phyloP scores from a whole-genome alignment of 2,888 invertebrate species.

The Platycnemis pennipes region DNA sequence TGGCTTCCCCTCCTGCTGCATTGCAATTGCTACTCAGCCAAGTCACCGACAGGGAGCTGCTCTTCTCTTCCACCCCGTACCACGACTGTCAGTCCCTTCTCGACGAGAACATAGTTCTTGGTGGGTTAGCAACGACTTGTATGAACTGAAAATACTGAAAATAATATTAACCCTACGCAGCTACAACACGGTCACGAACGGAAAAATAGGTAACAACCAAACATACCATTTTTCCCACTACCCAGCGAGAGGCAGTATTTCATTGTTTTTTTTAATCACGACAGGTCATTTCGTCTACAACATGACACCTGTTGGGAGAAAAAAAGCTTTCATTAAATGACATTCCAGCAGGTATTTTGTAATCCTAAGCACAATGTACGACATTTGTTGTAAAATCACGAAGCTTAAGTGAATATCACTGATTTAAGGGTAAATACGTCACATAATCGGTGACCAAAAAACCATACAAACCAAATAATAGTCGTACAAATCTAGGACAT shows the following conservation, averaged over 20 bases:
- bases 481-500: neutral
- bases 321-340: neutral
- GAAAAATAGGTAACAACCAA: neutral
- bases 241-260: neutral
- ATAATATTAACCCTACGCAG: neutral
- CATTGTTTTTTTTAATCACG: slow-evolving; percentile 20
- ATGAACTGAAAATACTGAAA: neutral
- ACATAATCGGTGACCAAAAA: neutral
- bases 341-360: neutral
- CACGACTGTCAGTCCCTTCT: slow-evolving; percentile 44
- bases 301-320: neutral
- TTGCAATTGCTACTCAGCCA: slow-evolving; percentile 70
- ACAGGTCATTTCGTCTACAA: neutral
- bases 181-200: neutral
- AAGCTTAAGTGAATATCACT: no score
- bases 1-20: slow-evolving; percentile 78
- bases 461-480: no score
- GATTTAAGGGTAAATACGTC: neutral
- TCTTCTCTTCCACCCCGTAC: neutral
- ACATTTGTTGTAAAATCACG: no score
- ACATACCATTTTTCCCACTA: neutral
- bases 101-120: slow-evolving; percentile 34
- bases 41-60: slow-evolving; percentile 4
- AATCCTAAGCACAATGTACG: no score
- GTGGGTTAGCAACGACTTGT: slow-evolving; percentile 32